Evolutionary conservation across 2,888 invertebrate species (phyloP).

Genomic region (Sinodicranocentrus sp.): DNA sequence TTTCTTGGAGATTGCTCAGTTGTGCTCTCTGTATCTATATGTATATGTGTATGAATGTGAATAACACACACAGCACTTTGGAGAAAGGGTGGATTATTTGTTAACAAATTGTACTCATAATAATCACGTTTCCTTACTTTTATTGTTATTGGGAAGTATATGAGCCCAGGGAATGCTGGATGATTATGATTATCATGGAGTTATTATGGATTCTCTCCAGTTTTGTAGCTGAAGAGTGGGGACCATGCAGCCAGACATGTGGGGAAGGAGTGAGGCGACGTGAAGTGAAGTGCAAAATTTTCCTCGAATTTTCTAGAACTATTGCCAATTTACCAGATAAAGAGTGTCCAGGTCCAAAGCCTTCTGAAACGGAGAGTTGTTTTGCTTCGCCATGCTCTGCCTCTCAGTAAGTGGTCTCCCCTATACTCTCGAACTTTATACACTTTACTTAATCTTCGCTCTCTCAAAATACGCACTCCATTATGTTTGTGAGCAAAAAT

Average conservation of each 20-base stretch:
- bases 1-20: slow-evolving; percentile 10
- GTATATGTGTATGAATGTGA: not conserved
- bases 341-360: slow-evolving; percentile 92
- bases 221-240: slow-evolving; percentile 95
- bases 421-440: no score
- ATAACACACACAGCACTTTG: not conserved
- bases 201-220: slow-evolving; percentile 81
- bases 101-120: no score
- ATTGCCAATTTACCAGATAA: slow-evolving; percentile 92
- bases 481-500: not conserved
- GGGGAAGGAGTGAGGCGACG: slow-evolving; percentile 93
- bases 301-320: slow-evolving; percentile 93
- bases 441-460: no score
- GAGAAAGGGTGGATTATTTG: no score
- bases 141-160: not conserved
- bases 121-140: not conserved
- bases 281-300: slow-evolving; percentile 96
- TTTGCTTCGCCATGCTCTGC: slow-evolving; percentile 85
- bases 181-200: not conserved
- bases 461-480: not conserved
- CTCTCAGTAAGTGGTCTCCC: slow-evolving; percentile 67
- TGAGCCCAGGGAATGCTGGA: not conserved
- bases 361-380: slow-evolving; percentile 89
- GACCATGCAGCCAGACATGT: slow-evolving; percentile 93
- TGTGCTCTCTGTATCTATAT: not conserved